Conservation (phyloP, 2,888 invertebrate genomes). For the Pyrgus malvae region DNA sequence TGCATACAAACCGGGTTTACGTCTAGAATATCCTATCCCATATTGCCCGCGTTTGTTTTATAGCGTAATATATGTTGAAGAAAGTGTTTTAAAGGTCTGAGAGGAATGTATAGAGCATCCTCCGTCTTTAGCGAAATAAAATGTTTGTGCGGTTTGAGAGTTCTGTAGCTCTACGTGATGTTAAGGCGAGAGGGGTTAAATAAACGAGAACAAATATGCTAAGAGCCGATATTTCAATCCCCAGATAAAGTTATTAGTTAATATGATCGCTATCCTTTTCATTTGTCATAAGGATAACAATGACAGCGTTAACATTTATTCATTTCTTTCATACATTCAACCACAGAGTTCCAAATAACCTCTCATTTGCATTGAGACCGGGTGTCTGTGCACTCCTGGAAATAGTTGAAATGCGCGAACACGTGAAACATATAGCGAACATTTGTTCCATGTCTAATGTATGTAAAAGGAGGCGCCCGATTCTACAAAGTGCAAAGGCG, state of each 20-base stretch:
- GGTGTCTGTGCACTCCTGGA: slow-evolving; percentile 5
- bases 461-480: slow-evolving; percentile 20
- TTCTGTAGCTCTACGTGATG: too few relatives aligned
- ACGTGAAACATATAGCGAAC: slow-evolving; percentile 1
- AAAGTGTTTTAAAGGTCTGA: background rate
- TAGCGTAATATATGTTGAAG: background rate
- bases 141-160: too few relatives aligned
- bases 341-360: slow-evolving; percentile 2
- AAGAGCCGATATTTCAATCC: too few relatives aligned
- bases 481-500: slow-evolving; percentile 19
- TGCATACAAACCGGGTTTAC: slow-evolving; percentile 21
- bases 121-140: too few relatives aligned
- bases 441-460: slow-evolving; percentile 7
- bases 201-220: too few relatives aligned
- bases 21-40: slow-evolving; percentile 20
- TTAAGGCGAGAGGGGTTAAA: too few relatives aligned
- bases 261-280: too few relatives aligned
- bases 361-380: slow-evolving; percentile 19
- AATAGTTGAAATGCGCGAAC: slow-evolving; percentile 3
- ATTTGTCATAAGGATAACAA: too few relatives aligned
- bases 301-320: too few relatives aligned
- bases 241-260: too few relatives aligned
- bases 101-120: background rate
- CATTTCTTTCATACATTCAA: too few relatives aligned
- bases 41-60: slow-evolving; percentile 32